Percentiles rank a stretch among this genome's conserved stretches.
phyloP scores from a whole-genome alignment of 2,113 vertebrate species.

The Himantopus leucocephalus region DNA sequence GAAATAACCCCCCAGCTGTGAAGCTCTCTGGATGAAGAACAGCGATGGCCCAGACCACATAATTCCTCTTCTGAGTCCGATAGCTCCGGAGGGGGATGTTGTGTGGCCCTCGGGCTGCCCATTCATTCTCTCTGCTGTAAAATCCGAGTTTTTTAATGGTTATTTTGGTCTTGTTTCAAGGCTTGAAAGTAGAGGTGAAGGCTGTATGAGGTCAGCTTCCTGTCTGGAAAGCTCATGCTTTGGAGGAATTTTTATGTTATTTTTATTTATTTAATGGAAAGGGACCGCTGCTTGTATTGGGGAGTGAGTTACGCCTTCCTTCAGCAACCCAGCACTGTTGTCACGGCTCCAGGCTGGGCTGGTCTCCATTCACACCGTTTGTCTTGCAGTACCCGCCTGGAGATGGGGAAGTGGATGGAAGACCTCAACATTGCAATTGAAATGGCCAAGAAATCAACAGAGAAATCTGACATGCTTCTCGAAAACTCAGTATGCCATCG shows the following conservation, averaged over 20 bases:
- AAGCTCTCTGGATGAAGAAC: background rate
- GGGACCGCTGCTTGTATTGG: background rate
- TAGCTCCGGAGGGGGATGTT: background rate
- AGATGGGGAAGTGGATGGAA: constrained; percentile 94
- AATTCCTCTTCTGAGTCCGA: background rate
- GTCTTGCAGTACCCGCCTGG: constrained; percentile 83
- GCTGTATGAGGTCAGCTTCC: background rate
- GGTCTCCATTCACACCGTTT: background rate
- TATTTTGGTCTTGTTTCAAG: background rate
- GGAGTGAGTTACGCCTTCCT: background rate
- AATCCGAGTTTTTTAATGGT: background rate
- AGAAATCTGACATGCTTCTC: constrained; percentile 75
- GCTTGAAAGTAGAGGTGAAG: background rate
- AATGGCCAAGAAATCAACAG: constrained; percentile 82
- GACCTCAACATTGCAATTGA: constrained; percentile 90
- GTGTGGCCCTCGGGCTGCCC: background rate
- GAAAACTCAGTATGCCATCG: constrained; percentile 65
- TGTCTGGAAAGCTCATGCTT: background rate
- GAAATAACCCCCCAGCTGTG: background rate
- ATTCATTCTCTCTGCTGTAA: background rate
- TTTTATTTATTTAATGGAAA: background rate
- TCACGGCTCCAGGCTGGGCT: background rate
- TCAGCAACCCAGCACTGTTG: background rate
- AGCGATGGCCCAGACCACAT: background rate
- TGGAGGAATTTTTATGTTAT: background rate